Evolutionary conservation across 2,113 vertebrate genomes (phyloP), one percentile per base, ranked within the genome.

Genomic region (Emydura subglobosa): DNA sequence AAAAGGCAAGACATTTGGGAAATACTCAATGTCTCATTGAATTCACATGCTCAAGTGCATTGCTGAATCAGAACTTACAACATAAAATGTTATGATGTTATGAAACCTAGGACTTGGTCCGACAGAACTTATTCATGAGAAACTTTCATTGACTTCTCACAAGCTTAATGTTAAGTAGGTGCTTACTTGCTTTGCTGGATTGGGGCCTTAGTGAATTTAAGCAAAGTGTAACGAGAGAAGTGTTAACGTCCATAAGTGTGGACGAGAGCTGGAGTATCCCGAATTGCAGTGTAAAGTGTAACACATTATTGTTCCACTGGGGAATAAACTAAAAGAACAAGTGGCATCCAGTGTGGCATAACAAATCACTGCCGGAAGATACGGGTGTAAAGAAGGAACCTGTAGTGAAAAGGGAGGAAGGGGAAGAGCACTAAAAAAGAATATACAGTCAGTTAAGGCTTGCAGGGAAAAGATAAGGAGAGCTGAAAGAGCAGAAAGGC

Each of bases 401-500:
- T 96, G 94, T 95, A 96, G 96, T 94, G 95, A 89, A 88, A 97
- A 95, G 68, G 92, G 97, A 95, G 94, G 95, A 97, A 97, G 94
- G 92, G 89, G 44, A 94, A 96, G 93, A 94, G 94, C 95, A 95
- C 96, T 95, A 97, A 97, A 97, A 95, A 97, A 96, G 96, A 97
- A 97, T 96, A 96, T 92, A 96, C 95, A 96, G 94, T 92, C 96
- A 95, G 97, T 97, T 97, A 97, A 96, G 96, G 93, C 95, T 97
- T 97, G 96, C 96, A 96, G 93, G 96, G 95, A 94, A 94, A 97
- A 97, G 97, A 97, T 97, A 97, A 97, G 96, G 93, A 95, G 83
- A 96, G 96, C 96, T 97, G 96, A 97, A 96, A 97, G 96, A 96
- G 96, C 96, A 97, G 93, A 98, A 97, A 92, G 95, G 97, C 97